These are phyloP conservation scores for Cassiopea andromeda DNA, from an alignment of 30 jellyfish, hydroid and myxozoan species.

Conservation along the genomic window DNA sequence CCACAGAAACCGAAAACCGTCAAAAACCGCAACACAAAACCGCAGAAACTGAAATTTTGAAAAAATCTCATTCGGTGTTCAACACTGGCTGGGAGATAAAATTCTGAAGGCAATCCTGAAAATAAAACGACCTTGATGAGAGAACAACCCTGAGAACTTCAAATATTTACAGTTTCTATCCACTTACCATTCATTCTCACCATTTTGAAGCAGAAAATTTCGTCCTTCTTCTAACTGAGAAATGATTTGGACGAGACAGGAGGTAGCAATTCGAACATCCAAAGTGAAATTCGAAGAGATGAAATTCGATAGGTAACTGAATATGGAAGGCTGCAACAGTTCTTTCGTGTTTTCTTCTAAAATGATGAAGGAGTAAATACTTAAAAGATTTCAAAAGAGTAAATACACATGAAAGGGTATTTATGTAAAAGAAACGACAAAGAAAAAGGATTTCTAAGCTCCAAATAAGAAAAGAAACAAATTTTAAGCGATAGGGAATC, in stretches of 20 bases:
- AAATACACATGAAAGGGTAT: no score
- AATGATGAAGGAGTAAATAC: neutral
- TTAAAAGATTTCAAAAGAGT: no score
- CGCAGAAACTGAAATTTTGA: no score
- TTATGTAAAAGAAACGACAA: neutral
- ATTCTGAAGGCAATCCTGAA: no score
- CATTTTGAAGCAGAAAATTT: conserved; percentile 36
- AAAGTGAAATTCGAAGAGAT: neutral
- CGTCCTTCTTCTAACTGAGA: conserved; percentile 50
- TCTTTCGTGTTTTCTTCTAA: conserved; percentile 48
- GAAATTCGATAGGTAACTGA: neutral
- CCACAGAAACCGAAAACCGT: no score
- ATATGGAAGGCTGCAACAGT: conserved; percentile 37
- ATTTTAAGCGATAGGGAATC: no score
- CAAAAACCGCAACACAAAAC: no score
- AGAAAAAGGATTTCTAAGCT: neutral
- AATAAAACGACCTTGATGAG: no score
- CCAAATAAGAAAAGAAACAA: no score
- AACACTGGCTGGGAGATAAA: no score
- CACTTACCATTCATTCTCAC: conserved; percentile 19
- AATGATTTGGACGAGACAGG: conserved; percentile 39
- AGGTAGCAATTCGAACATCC: conserved; percentile 7
- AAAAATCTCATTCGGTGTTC: no score
- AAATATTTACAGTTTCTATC: neutral
- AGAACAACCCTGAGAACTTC: no score